Evolutionary conservation across 2,797 vertebrate species (phyloP), one percentile per base, ranked within the genome.

Genomic region (Acrossocheilus wenchowensis): DNA sequence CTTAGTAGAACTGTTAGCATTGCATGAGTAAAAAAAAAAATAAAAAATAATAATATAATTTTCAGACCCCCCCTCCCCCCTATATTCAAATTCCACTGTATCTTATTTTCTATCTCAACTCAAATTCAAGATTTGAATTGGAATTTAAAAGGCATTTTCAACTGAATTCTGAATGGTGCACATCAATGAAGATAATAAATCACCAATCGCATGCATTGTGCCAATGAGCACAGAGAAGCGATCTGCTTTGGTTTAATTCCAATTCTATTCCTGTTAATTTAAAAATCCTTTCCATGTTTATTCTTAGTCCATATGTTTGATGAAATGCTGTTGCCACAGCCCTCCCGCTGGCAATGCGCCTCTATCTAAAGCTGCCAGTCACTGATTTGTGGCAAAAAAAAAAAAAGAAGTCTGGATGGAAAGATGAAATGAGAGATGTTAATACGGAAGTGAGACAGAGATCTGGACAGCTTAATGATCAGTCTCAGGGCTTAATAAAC

Each of bases 391-490:
- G 62, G 21, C n/a, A 50, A 14, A 15, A 26, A 39, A 36, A 60
- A 26, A 74, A 52, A 26, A 30, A 23, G 26, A 48, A 73, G 34
- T 43, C 78, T 34, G 66, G 77, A 69, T 45, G 41, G 45, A 78
- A 50, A 60, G 43, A 84, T 45, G 60, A 57, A 81, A 77, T 60
- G 54, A 64, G 81, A 69, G 68, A 78, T 78, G 66, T n/a, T 82
- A 45, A 43, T 89, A 45, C 78, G 52, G 26, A 62, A 43, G 26
- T 23, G 41, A 80, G 21, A 84, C 54, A 85, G 52, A 66, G 75
- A 88, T 78, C 86, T 83, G 68, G 48, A 62, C 81, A 74, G 74
- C 82, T 89, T 88, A 89, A 88, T 78, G 75, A 89, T 82, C 48
- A 62, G 82, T 77, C 75, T 86, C 34, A 62, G 45, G n/a, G 41